These are phyloP conservation scores for Anomalospiza imberbis DNA, from an alignment of 2,797 vertebrate genomes.

Conservation along the genomic window DNA sequence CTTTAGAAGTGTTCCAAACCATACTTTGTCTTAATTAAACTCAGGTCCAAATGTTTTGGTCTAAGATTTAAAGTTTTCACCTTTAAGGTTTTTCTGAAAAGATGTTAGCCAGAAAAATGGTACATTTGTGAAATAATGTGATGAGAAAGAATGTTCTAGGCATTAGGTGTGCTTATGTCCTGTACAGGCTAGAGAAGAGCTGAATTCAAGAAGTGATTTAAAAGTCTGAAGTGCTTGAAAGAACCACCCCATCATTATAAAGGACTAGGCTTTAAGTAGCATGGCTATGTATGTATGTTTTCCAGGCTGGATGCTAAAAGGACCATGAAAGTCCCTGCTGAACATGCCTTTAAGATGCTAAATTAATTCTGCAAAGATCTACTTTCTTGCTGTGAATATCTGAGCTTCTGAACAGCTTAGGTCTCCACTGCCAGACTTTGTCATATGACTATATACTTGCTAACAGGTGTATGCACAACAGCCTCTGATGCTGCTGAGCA, in stretches of 20 bases:
- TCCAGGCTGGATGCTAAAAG: not conserved
- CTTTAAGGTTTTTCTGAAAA: not conserved
- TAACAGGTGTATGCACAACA: fast-evolving
- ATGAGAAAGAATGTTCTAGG: not conserved
- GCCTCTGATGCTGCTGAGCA: not conserved
- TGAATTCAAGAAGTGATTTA: not conserved
- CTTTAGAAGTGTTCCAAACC: not conserved
- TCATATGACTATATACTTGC: not conserved
- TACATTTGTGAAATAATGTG: not conserved
- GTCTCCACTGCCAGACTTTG: not conserved
- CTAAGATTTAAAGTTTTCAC: not conserved
- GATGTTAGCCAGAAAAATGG: not conserved
- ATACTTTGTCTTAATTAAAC: not conserved
- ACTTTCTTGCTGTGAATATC: not conserved
- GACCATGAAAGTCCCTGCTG: not conserved
- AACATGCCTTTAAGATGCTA: not conserved
- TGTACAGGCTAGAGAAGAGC: not conserved
- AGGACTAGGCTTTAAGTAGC: not conserved
- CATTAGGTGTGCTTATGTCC: not conserved
- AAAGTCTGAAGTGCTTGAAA: not conserved
- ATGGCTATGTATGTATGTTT: not conserved
- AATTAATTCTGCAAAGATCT: not conserved
- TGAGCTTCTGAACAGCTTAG: not conserved
- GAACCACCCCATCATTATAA: not conserved
- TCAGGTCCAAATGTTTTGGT: not conserved